These are phyloP conservation scores for Tachina fera DNA, from an alignment of 2,888 invertebrate species.

Conservation along the genomic window DNA sequence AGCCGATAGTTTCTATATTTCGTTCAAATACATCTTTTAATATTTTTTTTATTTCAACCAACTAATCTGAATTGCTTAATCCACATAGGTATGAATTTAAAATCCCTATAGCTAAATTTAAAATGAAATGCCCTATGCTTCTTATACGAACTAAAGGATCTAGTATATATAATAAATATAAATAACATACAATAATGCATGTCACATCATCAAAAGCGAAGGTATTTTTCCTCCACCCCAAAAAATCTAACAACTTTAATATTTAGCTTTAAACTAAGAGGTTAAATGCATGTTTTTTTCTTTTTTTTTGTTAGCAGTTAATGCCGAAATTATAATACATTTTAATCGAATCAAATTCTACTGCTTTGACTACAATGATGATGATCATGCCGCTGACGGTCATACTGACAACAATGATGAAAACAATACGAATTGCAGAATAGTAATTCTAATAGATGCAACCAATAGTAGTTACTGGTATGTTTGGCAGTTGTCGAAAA, in stretches of 20 bases:
- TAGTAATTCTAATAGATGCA: constrained; percentile 17
- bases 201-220: background rate
- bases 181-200: no score
- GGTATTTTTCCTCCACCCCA: constrained; percentile 6
- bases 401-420: constrained; percentile 64
- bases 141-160: no score
- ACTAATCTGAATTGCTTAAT: no score
- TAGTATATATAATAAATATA: no score
- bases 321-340: constrained; percentile 67
- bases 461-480: constrained; percentile 6
- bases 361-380: constrained; percentile 49
- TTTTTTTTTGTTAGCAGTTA: constrained; percentile 45
- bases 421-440: constrained; percentile 51
- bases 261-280: constrained; percentile 31
- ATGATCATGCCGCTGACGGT: constrained; percentile 30
- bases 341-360: constrained; percentile 51
- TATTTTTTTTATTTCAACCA: no score
- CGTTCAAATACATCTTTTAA: no score
- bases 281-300: constrained; percentile 37
- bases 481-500: constrained; percentile 3
- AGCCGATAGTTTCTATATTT: no score
- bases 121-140: no score
- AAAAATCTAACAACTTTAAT: constrained; percentile 15
- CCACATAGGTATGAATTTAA: no score
- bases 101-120: no score